Conservation (phyloP, 2,113 vertebrate species). For the Notothenia coriiceps region DNA sequence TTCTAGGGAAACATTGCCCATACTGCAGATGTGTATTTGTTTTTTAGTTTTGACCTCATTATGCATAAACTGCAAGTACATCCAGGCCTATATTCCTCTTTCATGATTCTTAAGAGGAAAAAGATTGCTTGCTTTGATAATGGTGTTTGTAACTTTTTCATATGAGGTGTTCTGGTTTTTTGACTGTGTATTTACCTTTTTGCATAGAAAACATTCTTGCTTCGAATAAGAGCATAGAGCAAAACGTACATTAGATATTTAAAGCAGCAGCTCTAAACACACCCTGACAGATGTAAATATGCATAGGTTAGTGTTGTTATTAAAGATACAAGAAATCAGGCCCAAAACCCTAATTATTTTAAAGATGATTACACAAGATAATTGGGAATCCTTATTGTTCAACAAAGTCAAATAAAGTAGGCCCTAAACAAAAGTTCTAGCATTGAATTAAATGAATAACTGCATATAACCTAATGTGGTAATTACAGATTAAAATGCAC, state of each 20-base stretch:
- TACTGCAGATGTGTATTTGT: conserved; percentile 20
- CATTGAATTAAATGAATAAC: background rate
- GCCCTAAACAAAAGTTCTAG: background rate
- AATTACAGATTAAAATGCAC: background rate
- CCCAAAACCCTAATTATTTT: background rate
- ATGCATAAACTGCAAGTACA: conserved; percentile 43
- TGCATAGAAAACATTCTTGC: conserved; percentile 21
- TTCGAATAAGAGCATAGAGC: background rate
- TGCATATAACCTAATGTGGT: background rate
- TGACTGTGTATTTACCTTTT: conserved; percentile 14
- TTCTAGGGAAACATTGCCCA: conserved; percentile 10
- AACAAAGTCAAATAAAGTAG: background rate
- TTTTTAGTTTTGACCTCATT: conserved; percentile 52
- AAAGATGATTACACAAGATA: background rate
- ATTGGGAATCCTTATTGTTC: background rate
- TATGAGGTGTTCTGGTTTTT: conserved; percentile 28
- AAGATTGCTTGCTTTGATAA: conserved; percentile 44
- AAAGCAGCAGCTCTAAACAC: conserved; percentile 7
- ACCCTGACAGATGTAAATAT: background rate
- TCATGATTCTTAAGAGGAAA: conserved; percentile 27
- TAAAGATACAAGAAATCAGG: background rate
- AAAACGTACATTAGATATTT: background rate
- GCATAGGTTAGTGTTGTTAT: background rate
- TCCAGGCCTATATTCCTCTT: conserved; percentile 16
- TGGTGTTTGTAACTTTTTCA: conserved; percentile 36